phyloP scores from a whole-genome alignment of 2,113 vertebrate genomes.

The Channa maculata region DNA sequence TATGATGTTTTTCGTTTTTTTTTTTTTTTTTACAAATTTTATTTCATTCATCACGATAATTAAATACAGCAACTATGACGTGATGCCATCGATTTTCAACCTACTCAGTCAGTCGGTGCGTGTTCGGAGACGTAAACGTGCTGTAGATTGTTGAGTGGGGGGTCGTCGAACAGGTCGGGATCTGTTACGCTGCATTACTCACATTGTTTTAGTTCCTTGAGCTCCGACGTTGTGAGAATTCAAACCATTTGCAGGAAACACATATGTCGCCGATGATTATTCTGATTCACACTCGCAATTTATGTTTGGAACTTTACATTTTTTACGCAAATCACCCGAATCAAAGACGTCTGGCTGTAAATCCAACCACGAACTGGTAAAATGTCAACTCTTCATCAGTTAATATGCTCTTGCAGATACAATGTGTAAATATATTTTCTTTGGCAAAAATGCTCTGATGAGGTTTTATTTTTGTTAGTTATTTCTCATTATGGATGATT shows the following conservation, averaged over 20 bases:
- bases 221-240: no score
- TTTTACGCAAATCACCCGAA: background rate
- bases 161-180: background rate
- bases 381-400: background rate
- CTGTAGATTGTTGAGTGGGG: constrained; percentile 13
- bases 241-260: background rate
- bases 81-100: background rate
- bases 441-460: constrained; percentile 40
- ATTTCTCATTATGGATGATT: constrained; percentile 54
- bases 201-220: no score
- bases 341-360: background rate
- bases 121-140: background rate
- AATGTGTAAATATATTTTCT: constrained; percentile 69
- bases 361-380: background rate
- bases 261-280: background rate
- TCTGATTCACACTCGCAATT: background rate
- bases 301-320: background rate
- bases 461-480: constrained; percentile 68
- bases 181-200: background rate
- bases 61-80: constrained; percentile 3
- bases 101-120: no score
- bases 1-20: constrained; percentile 38
- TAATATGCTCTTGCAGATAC: background rate
- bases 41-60: constrained; percentile 20
- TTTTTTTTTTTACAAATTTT: constrained; percentile 37